A percentile compares a stretch with the other conserved stretches of the same genome.
phyloP scores from a whole-genome alignment of 2,888 invertebrate species.

The Amiota mariae region DNA sequence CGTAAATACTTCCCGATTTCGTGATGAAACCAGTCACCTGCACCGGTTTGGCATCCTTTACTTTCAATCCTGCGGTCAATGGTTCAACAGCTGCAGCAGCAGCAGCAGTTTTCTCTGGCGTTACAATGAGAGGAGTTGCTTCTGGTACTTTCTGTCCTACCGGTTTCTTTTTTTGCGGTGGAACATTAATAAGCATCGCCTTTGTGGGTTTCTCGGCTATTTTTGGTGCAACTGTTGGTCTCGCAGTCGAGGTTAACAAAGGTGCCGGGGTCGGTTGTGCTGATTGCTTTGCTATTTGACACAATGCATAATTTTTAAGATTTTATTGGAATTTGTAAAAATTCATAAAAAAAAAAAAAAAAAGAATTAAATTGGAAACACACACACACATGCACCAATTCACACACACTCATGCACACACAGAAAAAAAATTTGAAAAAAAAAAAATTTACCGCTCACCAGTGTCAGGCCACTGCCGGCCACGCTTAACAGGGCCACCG shows the following conservation, averaged over 20 bases:
- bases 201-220: conserved; percentile 37
- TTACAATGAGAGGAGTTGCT: not conserved
- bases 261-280: conserved; percentile 51
- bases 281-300: not conserved
- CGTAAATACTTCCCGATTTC: conserved; percentile 63
- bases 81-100: not conserved
- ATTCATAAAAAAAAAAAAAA: conserved; percentile 6
- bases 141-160: conserved; percentile 35
- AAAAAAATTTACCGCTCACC: conserved; percentile 68
- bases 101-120: too few relatives aligned
- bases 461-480: conserved; percentile 53
- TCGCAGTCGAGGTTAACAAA: conserved; percentile 51
- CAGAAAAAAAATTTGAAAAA: conserved; percentile 34
- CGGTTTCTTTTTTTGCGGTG: conserved; percentile 42
- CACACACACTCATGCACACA: not conserved
- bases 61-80: conserved; percentile 39
- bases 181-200: conserved; percentile 57
- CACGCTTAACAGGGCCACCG: conserved; percentile 46
- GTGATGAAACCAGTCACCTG: conserved; percentile 68
- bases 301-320: not conserved
- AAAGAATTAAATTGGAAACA: conserved; percentile 8
- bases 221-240: conserved; percentile 48
- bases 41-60: conserved; percentile 49
- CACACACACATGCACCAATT: not conserved
- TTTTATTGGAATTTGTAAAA: conserved; percentile 5